Percentiles rank a stretch among this genome's conserved stretches.
These are phyloP conservation scores for Polymixis lichenea DNA, from an alignment of 2,888 invertebrate genomes.

Conservation along the genomic window DNA sequence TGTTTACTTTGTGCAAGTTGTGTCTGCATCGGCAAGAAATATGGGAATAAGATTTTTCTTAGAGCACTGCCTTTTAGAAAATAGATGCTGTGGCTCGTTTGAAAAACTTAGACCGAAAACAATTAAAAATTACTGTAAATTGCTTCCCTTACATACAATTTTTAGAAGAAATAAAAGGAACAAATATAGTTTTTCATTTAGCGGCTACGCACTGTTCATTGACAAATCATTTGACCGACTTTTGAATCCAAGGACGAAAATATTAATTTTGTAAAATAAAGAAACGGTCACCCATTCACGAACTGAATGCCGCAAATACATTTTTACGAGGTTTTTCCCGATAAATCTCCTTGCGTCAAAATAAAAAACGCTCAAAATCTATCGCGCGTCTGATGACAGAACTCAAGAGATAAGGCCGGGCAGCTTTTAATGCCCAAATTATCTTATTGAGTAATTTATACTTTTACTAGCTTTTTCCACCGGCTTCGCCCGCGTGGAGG, in stretches of 20 bases:
- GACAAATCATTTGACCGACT: not conserved
- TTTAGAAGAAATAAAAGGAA: not conserved
- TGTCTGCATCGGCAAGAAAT: not conserved
- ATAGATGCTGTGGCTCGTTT: not conserved
- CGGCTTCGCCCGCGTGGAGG: no score
- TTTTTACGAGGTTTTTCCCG: no score
- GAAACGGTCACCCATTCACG: not conserved
- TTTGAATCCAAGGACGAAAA: not conserved
- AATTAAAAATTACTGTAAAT: not conserved
- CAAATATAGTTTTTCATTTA: not conserved
- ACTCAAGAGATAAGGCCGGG: no score
- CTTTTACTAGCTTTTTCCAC: no score
- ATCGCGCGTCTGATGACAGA: no score
- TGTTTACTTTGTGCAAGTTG: constrained; percentile 16
- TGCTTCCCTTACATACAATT: not conserved
- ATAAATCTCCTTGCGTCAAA: no score
- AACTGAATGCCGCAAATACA: not conserved
- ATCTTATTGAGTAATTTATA: no score
- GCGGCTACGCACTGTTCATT: no score
- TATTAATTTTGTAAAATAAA: not conserved
- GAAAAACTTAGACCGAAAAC: not conserved
- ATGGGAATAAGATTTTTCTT: not conserved
- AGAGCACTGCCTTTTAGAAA: not conserved
- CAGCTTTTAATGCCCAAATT: no score
- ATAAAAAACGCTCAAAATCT: no score